A percentile compares a stretch with the other conserved stretches of the same genome.
phyloP scores from a whole-genome alignment of 2,113 vertebrate species.

The Ceyx cyanopectus region DNA sequence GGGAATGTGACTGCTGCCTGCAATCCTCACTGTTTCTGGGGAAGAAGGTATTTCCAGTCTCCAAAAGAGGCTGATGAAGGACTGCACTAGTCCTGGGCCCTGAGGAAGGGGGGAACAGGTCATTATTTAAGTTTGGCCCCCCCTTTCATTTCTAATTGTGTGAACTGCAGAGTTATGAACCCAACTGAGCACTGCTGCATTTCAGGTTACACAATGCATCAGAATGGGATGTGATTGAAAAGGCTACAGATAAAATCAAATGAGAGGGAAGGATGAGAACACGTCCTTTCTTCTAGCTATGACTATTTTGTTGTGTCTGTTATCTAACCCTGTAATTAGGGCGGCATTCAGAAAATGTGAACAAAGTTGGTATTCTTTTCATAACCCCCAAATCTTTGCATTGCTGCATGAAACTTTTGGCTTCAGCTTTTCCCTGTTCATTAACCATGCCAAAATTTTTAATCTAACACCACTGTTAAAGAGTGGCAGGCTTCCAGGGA shows the following conservation, averaged over 20 bases:
- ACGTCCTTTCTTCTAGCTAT: conserved; percentile 76
- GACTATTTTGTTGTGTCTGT: conserved; percentile 79
- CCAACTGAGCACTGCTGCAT: conserved; percentile 53
- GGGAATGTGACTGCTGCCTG: fast-evolving
- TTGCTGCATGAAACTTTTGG: conserved; percentile 88
- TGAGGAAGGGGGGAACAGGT: background rate
- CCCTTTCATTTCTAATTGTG: background rate
- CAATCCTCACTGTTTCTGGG: background rate
- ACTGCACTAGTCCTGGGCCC: background rate
- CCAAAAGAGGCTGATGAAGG: background rate
- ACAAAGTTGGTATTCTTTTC: conserved; percentile 88
- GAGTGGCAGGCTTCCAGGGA: conserved; percentile 90
- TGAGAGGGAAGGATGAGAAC: conserved; percentile 70
- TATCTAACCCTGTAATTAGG: conserved; percentile 85
- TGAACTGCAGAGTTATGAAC: conserved; percentile 25
- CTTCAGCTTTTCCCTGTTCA: conserved; percentile 87
- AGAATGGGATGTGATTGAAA: conserved; percentile 72
- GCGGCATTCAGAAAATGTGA: conserved; percentile 80
- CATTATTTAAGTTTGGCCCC: background rate
- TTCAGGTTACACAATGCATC: conserved; percentile 67
- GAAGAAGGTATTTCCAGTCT: background rate
- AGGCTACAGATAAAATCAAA: conserved; percentile 76
- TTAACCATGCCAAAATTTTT: conserved; percentile 92
- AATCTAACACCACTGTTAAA: conserved; percentile 93
- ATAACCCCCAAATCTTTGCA: conserved; percentile 84